Percentiles rank a stretch among this genome's conserved stretches.
phyloP scores from a whole-genome alignment of 2,113 vertebrate species.

The Apteryx mantelli region DNA sequence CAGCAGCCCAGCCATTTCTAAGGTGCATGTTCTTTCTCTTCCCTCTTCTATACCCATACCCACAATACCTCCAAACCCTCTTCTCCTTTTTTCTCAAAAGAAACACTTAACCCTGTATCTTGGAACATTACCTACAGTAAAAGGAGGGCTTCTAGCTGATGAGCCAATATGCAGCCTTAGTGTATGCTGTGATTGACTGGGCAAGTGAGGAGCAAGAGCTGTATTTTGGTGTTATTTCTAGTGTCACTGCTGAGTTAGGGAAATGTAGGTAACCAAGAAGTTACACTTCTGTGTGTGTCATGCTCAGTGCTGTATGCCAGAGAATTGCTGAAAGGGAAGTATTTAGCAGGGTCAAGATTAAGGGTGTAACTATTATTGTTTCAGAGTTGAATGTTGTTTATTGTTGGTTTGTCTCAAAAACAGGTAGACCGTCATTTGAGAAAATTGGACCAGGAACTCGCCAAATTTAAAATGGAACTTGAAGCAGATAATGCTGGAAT shows the following conservation, averaged over 20 bases:
- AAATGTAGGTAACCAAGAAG: neutral
- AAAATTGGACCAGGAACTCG: slow-evolving; percentile 97
- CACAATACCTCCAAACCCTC: neutral
- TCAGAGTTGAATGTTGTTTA: neutral
- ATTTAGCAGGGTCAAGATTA: neutral
- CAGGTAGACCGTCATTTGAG: slow-evolving; percentile 98
- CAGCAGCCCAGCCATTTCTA: neutral
- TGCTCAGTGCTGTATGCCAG: neutral
- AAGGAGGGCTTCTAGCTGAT: neutral
- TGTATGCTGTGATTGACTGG: neutral
- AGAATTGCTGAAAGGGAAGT: neutral
- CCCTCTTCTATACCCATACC: neutral
- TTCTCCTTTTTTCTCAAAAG: neutral
- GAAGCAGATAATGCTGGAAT: slow-evolving; percentile 99
- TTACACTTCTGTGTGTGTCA: rapidly evolving
- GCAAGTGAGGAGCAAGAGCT: rapidly evolving
- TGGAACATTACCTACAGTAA: neutral
- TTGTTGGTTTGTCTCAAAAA: slow-evolving; percentile 66
- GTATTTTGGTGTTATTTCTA: neutral
- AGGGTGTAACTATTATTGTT: neutral
- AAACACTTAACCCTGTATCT: neutral
- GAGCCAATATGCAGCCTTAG: neutral
- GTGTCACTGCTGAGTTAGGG: neutral
- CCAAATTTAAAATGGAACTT: slow-evolving; percentile 99
- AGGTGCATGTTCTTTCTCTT: neutral